Conservation (phyloP, 1,140 invertebrate genomes). For the Portunus trituberculatus region DNA sequence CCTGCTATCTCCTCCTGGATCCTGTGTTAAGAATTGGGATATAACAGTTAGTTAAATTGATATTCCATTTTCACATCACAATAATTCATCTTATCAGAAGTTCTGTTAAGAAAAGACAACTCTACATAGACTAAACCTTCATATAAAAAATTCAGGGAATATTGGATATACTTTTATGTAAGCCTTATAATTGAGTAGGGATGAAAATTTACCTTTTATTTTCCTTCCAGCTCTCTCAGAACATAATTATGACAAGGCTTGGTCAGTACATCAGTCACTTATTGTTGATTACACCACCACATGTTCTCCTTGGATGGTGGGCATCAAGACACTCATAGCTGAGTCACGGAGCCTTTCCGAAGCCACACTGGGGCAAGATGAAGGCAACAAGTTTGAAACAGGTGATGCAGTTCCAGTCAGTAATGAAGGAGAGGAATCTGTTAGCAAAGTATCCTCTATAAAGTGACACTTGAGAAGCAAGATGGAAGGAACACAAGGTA, state of each 20-base stretch:
- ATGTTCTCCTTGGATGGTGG: constrained; percentile 70
- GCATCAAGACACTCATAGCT: constrained; percentile 59
- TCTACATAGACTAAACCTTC: no score
- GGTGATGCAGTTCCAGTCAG: background rate
- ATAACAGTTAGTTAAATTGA: no score
- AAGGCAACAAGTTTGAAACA: background rate
- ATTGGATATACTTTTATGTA: no score
- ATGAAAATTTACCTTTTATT: background rate
- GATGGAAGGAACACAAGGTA: background rate
- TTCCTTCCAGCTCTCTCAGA: constrained; percentile 51
- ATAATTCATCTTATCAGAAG: no score
- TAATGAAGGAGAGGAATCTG: background rate
- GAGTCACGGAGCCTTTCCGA: constrained; percentile 24
- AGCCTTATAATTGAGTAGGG: no score
- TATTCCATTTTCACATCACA: no score
- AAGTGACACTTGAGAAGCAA: background rate
- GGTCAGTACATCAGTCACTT: constrained; percentile 59
- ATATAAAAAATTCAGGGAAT: no score
- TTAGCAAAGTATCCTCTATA: background rate
- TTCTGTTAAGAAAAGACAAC: no score
- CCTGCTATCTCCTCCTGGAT: no score
- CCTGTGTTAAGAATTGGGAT: no score
- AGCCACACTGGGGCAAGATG: background rate
- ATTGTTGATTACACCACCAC: constrained; percentile 70
- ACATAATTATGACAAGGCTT: constrained; percentile 44